phyloP scores from a whole-genome alignment of 2,888 invertebrate species.

The Chrysolina oricalcia region DNA sequence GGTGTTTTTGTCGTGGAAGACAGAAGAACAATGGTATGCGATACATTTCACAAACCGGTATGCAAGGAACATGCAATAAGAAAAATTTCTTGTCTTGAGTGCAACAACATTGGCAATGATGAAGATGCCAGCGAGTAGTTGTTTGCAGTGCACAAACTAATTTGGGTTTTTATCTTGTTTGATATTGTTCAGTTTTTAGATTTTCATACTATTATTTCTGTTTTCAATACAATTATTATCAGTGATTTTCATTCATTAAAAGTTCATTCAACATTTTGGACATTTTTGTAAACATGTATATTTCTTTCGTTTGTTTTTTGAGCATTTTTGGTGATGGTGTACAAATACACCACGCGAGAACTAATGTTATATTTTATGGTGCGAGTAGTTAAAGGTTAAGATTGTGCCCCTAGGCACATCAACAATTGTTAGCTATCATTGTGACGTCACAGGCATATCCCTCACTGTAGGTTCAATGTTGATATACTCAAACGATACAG shows the following conservation, averaged over 20 bases:
- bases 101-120: conserved; percentile 27
- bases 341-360: conserved; percentile 24
- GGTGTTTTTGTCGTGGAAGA: conserved; percentile 46
- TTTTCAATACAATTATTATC: conserved; percentile 16
- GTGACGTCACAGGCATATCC: too few relatives aligned
- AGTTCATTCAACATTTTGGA: neutral
- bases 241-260: conserved; percentile 12
- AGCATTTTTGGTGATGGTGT: conserved; percentile 18
- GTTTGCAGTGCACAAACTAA: neutral
- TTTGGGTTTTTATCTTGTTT: conserved; percentile 11
- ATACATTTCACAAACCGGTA: conserved; percentile 41
- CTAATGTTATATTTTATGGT: conserved; percentile 13
- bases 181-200: conserved; percentile 24
- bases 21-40: conserved; percentile 48
- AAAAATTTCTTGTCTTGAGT: conserved; percentile 33
- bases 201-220: conserved; percentile 20
- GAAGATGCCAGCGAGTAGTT: conserved; percentile 13
- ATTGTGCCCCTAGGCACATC: too few relatives aligned
- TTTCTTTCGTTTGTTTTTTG: neutral
- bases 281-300: conserved; percentile 5
- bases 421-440: too few relatives aligned
- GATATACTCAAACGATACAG: too few relatives aligned
- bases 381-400: conserved; percentile 21
- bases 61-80: conserved; percentile 45
- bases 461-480: too few relatives aligned